Evolutionary conservation across 2,797 vertebrate species (phyloP).

Genomic region (Agapornis canus): DNA sequence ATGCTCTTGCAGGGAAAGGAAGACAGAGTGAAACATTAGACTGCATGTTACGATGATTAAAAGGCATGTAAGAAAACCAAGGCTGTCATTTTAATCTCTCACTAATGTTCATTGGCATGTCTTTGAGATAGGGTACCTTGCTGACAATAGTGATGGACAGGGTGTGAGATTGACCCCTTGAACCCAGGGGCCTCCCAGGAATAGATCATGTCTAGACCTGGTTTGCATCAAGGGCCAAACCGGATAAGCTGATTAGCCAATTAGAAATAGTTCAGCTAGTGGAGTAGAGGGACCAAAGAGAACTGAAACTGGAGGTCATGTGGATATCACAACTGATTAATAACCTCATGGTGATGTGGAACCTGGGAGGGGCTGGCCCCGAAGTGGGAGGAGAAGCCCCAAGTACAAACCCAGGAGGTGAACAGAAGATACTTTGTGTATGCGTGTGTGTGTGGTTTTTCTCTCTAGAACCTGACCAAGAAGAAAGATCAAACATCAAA

Average conservation of each 20-base stretch:
- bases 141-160: slow-evolving; percentile 67
- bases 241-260: slow-evolving; percentile 67
- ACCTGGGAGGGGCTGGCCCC: background rate
- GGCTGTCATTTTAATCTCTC: slow-evolving; percentile 64
- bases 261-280: slow-evolving; percentile 65
- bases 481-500: background rate
- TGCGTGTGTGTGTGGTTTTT: background rate
- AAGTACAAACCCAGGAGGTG: background rate
- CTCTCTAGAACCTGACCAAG: background rate
- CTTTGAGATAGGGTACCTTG: slow-evolving; percentile 51
- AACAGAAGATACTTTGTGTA: background rate
- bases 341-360: slow-evolving; percentile 1
- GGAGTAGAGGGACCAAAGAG: slow-evolving; percentile 45
- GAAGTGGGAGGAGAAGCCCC: background rate
- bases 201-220: slow-evolving; percentile 70
- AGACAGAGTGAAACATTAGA: slow-evolving; percentile 70
- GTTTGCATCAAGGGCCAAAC: slow-evolving; percentile 60
- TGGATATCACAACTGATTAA: slow-evolving; percentile 62
- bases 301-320: slow-evolving; percentile 55
- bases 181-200: slow-evolving; percentile 59
- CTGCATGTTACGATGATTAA: slow-evolving; percentile 70
- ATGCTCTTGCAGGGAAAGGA: slow-evolving; percentile 37
- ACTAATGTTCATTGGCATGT: slow-evolving; percentile 58
- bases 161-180: slow-evolving; percentile 49
- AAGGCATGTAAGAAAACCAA: slow-evolving; percentile 70